These are phyloP conservation scores for Ennomos quercinarius DNA, from an alignment of 2,888 invertebrate genomes.

Conservation along the genomic window DNA sequence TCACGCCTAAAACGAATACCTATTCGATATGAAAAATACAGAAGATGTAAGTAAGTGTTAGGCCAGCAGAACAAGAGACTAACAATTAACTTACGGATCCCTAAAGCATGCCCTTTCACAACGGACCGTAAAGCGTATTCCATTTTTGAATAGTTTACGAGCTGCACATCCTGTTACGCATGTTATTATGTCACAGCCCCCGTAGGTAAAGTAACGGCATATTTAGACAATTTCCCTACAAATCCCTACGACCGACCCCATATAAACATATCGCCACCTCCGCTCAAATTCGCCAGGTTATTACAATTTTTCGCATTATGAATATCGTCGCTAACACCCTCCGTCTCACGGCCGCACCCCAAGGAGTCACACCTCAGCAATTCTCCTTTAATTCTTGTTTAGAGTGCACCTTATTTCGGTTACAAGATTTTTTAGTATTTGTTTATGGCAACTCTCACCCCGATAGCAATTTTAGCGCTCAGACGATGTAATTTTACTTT, in stretches of 20 bases:
- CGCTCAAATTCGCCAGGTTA: constrained; percentile 77
- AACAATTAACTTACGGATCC: too few relatives aligned
- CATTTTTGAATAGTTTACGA: constrained; percentile 20
- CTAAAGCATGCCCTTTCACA: too few relatives aligned
- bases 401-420: constrained; percentile 82
- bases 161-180: constrained; percentile 18
- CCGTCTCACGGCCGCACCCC: constrained; percentile 47
- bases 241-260: constrained; percentile 68
- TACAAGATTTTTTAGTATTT: constrained; percentile 84
- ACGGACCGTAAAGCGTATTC: constrained; percentile 11
- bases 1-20: too few relatives aligned
- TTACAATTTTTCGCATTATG: constrained; percentile 86
- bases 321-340: constrained; percentile 77
- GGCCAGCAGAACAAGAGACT: neutral
- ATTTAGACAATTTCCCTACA: constrained; percentile 81
- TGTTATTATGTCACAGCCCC: constrained; percentile 3
- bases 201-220: constrained; percentile 51
- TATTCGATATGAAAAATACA: too few relatives aligned
- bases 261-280: constrained; percentile 70
- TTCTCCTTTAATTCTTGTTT: constrained; percentile 85
- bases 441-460: constrained; percentile 78
- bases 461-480: constrained; percentile 74
- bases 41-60: too few relatives aligned
- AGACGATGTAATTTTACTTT: constrained; percentile 70
- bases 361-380: constrained; percentile 83